A percentile compares a stretch with the other conserved stretches of the same genome.
Conservation (phyloP, 2,113 vertebrate genomes). For the Spea multiplicata region DNA sequence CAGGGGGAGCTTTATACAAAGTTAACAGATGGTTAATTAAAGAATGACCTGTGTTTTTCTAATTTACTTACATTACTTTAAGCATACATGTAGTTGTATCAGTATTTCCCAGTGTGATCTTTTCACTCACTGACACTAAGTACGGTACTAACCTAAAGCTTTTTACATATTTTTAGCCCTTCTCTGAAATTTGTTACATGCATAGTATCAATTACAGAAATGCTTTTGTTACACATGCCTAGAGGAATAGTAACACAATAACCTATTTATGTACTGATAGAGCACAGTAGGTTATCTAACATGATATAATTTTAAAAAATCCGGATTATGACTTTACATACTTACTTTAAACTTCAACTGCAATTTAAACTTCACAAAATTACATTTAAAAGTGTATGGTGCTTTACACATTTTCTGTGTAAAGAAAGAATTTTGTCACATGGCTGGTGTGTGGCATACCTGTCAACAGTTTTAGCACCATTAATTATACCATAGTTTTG, state of each 20-base stretch:
- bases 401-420: background rate
- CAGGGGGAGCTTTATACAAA: no score
- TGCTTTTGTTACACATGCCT: background rate
- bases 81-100: no score
- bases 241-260: background rate
- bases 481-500: constrained; percentile 22
- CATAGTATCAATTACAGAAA: background rate
- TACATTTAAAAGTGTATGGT: background rate
- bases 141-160: no score
- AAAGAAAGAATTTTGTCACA: constrained; percentile 16
- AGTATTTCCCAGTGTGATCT: no score
- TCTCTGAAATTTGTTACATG: background rate
- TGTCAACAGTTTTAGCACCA: constrained; percentile 14
- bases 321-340: background rate
- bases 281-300: background rate
- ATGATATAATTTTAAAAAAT: background rate
- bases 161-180: background rate
- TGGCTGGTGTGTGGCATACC: background rate
- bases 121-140: no score
- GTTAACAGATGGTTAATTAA: no score
- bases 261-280: background rate
- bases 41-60: no score
- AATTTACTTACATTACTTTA: no score
- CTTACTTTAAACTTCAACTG: background rate
- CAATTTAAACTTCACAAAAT: background rate